Conservation (phyloP, 2,888 invertebrate species). For the Byasa hedistus region DNA sequence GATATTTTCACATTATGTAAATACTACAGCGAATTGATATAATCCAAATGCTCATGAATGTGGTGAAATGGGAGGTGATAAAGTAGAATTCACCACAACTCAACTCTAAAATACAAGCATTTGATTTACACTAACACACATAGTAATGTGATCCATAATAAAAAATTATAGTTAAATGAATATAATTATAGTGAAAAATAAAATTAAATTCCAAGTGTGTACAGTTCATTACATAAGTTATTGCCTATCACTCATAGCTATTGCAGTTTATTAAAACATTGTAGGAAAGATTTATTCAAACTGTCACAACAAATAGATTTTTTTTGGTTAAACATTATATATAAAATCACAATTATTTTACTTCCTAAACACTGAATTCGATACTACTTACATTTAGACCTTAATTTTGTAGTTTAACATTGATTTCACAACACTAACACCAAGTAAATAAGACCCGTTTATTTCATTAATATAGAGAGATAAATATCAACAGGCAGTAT, state of each 20-base stretch:
- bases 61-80: too few species aligned
- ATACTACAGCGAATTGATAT: too few species aligned
- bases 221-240: neutral
- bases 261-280: neutral
- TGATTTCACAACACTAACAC: neutral
- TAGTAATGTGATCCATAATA: too few species aligned
- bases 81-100: too few species aligned
- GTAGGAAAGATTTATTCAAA: neutral
- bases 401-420: slow-evolving; percentile 1
- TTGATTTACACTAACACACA: too few species aligned
- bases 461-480: neutral
- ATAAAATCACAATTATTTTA: neutral
- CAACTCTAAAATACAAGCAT: too few species aligned
- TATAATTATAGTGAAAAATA: too few species aligned
- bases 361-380: too few species aligned
- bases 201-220: neutral
- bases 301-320: neutral
- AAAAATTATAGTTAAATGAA: too few species aligned
- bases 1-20: too few species aligned
- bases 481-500: too few species aligned
- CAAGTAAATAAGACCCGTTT: neutral
- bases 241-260: neutral
- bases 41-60: too few species aligned
- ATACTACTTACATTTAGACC: neutral
- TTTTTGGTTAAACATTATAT: neutral